Conservation (phyloP, 53 echinoderm and acorn worm species). For the Temnopleurus reevesii region DNA sequence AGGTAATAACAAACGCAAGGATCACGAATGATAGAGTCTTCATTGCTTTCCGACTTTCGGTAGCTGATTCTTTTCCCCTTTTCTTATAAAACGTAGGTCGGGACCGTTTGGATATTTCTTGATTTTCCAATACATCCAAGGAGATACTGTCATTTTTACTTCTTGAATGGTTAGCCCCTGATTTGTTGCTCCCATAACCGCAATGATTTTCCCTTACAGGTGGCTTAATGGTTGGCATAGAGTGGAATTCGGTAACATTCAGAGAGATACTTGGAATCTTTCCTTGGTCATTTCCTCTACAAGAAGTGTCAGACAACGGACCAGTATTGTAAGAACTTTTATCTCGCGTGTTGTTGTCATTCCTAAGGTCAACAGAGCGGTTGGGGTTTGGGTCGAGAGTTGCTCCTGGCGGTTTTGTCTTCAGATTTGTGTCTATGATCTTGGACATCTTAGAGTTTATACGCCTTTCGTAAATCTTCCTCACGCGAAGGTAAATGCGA, state of each 20-base stretch:
- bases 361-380: background rate
- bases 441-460: background rate
- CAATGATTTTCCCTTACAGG: background rate
- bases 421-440: background rate
- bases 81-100: background rate
- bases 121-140: background rate
- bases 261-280: background rate
- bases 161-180: background rate
- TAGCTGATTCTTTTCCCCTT: background rate
- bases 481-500: background rate
- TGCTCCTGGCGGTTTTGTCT: background rate
- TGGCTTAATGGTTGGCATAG: background rate
- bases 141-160: background rate
- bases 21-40: background rate
- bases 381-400: background rate
- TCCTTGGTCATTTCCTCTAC: background rate
- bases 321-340: background rate
- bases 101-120: background rate
- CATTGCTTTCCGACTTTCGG: slow-evolving; percentile 10
- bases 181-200: too few relatives aligned
- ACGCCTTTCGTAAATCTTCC: background rate
- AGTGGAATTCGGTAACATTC: background rate
- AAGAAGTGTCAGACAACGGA: background rate
- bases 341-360: background rate
- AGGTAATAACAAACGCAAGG: background rate